Conservation (phyloP, 2,797 vertebrate genomes). For the Eutrigla gurnardus region DNA sequence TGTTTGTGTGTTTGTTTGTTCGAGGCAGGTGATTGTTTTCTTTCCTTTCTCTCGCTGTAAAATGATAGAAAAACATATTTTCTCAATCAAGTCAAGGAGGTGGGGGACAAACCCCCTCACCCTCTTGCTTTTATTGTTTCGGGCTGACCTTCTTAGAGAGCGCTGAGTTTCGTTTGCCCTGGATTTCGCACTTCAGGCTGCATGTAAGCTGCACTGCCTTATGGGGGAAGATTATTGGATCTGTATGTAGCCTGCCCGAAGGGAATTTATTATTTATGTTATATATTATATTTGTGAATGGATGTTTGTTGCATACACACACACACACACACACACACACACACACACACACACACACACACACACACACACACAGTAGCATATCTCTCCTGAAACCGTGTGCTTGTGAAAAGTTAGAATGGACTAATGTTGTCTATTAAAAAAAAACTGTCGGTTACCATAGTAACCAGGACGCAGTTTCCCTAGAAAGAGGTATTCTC, state of each 20-base stretch:
- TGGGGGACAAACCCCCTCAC: background rate
- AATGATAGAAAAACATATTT: background rate
- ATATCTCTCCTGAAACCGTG: background rate
- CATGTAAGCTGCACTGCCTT: background rate
- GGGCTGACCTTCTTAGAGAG: background rate
- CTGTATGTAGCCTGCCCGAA: background rate
- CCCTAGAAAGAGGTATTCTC: background rate
- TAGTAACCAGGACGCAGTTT: background rate
- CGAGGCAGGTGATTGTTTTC: slow-evolving; percentile 51
- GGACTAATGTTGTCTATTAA: background rate
- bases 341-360: too few species aligned
- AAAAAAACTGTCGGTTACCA: background rate
- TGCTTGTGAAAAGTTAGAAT: background rate
- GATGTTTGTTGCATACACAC: background rate
- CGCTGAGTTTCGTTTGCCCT: background rate
- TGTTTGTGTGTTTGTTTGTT: slow-evolving; percentile 50
- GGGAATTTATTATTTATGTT: too few species aligned
- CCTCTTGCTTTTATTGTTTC: background rate
- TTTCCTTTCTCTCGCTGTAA: slow-evolving; percentile 26
- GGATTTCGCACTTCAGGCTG: background rate
- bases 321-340: too few species aligned
- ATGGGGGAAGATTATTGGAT: background rate
- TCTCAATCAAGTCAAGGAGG: background rate
- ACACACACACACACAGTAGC: too few species aligned
- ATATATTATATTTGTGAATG: too few species aligned